A percentile compares a stretch with the other conserved stretches of the same genome.
phyloP scores from a whole-genome alignment of 1,140 invertebrate genomes.

The Hetaerina americana region DNA sequence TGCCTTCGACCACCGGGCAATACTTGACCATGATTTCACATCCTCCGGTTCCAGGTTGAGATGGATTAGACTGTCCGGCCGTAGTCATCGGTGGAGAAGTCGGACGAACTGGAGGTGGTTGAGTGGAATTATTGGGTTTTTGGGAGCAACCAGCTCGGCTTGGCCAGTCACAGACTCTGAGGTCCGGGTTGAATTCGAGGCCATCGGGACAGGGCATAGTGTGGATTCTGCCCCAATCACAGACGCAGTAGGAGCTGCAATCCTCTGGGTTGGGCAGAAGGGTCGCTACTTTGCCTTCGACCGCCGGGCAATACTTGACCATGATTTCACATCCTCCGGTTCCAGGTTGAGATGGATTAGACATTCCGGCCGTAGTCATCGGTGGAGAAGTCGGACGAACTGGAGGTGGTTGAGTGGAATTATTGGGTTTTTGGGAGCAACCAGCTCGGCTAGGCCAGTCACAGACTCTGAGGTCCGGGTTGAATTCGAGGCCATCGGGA shows the following conservation, averaged over 20 bases:
- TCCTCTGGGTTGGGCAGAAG: constrained; percentile 15
- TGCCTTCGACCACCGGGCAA: background rate
- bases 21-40: too few relatives aligned
- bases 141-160: constrained; percentile 2
- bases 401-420: background rate
- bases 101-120: background rate
- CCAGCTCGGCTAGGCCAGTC: constrained; percentile 36
- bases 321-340: too few relatives aligned
- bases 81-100: too few relatives aligned
- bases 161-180: constrained; percentile 18
- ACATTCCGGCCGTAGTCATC: too few relatives aligned
- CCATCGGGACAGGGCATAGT: constrained; percentile 10
- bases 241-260: constrained; percentile 17
- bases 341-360: too few relatives aligned
- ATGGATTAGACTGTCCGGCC: background rate
- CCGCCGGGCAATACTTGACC: background rate
- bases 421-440: constrained; percentile 20
- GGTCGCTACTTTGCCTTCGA: background rate
- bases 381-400: background rate
- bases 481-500: constrained; percentile 37
- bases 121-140: background rate
- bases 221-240: constrained; percentile 12
- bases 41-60: too few relatives aligned
- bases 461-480: constrained; percentile 33
- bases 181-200: constrained; percentile 13